Evolutionary conservation across 2,797 vertebrate species (phyloP).

Genomic region (Chelidonichthys spinosus): DNA sequence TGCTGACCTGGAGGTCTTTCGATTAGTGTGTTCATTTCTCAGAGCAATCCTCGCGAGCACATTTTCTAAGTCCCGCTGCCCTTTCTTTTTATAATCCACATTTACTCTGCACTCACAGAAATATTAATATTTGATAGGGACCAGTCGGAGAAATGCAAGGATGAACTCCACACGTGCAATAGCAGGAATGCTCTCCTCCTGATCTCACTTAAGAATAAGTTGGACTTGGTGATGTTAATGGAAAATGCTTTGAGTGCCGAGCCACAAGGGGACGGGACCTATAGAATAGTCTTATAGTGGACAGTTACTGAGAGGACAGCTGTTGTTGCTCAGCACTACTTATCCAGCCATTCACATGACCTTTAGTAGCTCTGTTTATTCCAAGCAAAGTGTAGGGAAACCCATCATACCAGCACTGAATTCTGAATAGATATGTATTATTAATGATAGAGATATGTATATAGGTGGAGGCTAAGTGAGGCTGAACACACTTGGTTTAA

Average conservation of each 20-base stretch:
- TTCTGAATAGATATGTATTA: background rate
- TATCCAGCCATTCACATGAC: conserved; percentile 12
- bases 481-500: background rate
- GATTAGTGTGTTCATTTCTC: conserved; percentile 73
- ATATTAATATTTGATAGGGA: conserved; percentile 84
- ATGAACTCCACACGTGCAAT: conserved; percentile 58
- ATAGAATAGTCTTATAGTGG: conserved; percentile 15
- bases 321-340: conserved; percentile 14
- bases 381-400: background rate
- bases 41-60: conserved; percentile 54
- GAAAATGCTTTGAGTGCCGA: conserved; percentile 49
- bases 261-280: conserved; percentile 20
- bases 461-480: background rate
- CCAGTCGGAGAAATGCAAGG: conserved; percentile 70
- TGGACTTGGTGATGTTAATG: conserved; percentile 39
- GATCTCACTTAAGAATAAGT: conserved; percentile 58
- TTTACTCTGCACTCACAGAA: conserved; percentile 84
- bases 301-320: conserved; percentile 6
- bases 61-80: conserved; percentile 53
- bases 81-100: conserved; percentile 80
- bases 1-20: conserved; percentile 76
- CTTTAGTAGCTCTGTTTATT: conserved; percentile 7
- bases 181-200: conserved; percentile 52
- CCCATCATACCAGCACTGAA: background rate
- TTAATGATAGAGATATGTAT: background rate